Evolutionary conservation across 2,113 vertebrate species (phyloP).

Genomic region (Osmerus eperlanus): DNA sequence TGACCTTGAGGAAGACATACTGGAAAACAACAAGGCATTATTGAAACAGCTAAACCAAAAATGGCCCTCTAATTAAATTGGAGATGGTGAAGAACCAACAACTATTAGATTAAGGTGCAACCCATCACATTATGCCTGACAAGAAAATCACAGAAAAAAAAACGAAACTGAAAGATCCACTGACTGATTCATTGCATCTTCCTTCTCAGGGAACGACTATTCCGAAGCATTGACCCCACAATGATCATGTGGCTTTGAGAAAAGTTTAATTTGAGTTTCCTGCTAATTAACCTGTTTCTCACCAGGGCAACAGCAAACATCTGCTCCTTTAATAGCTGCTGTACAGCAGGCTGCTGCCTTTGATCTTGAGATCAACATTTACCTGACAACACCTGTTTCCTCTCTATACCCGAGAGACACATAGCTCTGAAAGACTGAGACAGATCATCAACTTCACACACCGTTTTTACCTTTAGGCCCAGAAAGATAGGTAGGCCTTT

Average conservation of each 20-base stretch:
- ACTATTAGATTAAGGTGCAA: conserved; percentile 9
- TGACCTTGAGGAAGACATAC: neutral
- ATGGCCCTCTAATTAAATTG: conserved; percentile 25
- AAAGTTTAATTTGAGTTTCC: conserved; percentile 28
- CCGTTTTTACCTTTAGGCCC: too few relatives aligned
- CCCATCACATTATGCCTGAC: conserved; percentile 10
- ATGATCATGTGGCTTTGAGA: conserved; percentile 3
- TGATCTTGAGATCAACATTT: conserved; percentile 16
- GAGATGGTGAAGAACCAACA: conserved; percentile 26
- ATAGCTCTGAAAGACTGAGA: too few relatives aligned
- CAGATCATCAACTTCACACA: too few relatives aligned
- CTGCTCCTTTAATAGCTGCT: conserved; percentile 28
- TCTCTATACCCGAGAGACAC: too few relatives aligned
- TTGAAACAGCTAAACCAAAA: conserved; percentile 12
- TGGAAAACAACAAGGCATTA: neutral
- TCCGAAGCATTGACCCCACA: neutral
- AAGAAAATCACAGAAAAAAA: conserved; percentile 13
- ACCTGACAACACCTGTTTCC: neutral
- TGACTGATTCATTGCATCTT: neutral
- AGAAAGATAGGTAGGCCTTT: too few relatives aligned
- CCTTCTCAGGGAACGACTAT: neutral
- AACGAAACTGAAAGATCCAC: neutral
- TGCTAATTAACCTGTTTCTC: conserved; percentile 31
- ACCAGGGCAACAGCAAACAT: conserved; percentile 22
- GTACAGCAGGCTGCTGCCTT: conserved; percentile 8